A percentile compares a stretch with the other conserved stretches of the same genome.
These are phyloP conservation scores for Rhegmatorhina hoffmannsi DNA, from an alignment of 2,113 vertebrate genomes.

Conservation along the genomic window DNA sequence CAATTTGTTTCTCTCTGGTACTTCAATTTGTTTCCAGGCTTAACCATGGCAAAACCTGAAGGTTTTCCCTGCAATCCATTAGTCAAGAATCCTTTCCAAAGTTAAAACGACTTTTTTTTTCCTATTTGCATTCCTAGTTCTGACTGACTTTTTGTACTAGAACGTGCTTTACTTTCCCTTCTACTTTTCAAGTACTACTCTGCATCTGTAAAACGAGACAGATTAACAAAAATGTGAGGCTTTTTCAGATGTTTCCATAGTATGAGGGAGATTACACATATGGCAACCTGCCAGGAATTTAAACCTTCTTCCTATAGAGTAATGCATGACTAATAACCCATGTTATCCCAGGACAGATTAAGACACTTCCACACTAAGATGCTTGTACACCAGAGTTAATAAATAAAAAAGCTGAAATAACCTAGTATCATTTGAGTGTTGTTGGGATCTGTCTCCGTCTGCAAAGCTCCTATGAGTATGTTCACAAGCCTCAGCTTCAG, in stretches of 20 bases:
- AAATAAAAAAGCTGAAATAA: conserved; percentile 65
- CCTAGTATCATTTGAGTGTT: conserved; percentile 97
- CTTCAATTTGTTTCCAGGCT: neutral
- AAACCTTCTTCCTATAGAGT: neutral
- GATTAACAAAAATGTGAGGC: neutral
- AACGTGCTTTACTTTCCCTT: neutral
- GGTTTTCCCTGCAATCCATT: neutral
- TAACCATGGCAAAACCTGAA: neutral
- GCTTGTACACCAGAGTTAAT: neutral
- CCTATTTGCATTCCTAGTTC: neutral
- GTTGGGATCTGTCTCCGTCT: conserved; percentile 93
- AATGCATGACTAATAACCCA: neutral
- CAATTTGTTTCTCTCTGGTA: neutral
- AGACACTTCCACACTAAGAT: neutral
- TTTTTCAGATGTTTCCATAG: neutral
- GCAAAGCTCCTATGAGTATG: conserved; percentile 93
- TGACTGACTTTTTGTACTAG: neutral
- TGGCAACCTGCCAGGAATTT: neutral
- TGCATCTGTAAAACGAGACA: neutral
- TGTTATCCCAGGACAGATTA: neutral
- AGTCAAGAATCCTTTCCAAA: neutral
- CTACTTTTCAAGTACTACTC: neutral
- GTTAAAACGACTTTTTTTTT: neutral
- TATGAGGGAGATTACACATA: neutral
- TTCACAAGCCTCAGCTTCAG: conserved; percentile 94